phyloP scores from a whole-genome alignment of 2,113 vertebrate genomes.

The Balaeniceps rex region DNA sequence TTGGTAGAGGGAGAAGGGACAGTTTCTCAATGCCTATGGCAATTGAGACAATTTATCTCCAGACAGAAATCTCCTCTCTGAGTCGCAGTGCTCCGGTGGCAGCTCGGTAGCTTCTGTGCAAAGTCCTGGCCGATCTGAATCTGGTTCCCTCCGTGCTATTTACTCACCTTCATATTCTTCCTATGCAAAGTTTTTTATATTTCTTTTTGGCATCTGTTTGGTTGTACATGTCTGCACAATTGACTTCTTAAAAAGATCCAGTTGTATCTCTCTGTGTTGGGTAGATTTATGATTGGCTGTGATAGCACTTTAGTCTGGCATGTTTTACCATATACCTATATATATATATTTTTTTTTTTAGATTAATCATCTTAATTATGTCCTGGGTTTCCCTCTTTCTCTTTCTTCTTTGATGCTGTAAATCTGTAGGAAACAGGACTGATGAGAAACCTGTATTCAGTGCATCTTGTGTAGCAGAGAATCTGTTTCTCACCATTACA shows the following conservation, averaged over 20 bases:
- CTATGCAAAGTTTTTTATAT: not conserved
- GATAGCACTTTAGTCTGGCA: not conserved
- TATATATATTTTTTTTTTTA: too few species aligned
- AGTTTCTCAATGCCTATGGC: not conserved
- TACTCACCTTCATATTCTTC: not conserved
- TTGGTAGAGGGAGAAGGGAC: not conserved
- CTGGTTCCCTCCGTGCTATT: not conserved
- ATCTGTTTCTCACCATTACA: not conserved
- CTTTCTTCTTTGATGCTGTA: not conserved
- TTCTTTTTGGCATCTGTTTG: not conserved
- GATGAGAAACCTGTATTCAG: not conserved
- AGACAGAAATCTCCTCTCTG: not conserved
- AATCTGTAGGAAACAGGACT: not conserved
- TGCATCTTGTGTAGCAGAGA: not conserved
- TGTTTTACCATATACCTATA: not conserved
- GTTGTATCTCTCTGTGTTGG: not conserved
- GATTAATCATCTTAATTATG: not conserved
- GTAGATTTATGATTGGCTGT: not conserved
- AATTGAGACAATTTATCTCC: not conserved
- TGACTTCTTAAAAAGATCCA: not conserved
- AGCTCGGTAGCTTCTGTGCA: not conserved
- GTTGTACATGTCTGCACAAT: not conserved
- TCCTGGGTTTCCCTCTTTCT: not conserved
- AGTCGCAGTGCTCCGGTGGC: fast-evolving
- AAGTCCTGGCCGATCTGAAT: not conserved